Evolutionary conservation across 1,140 invertebrate species (phyloP).

Genomic region (Zophobas atratus): DNA sequence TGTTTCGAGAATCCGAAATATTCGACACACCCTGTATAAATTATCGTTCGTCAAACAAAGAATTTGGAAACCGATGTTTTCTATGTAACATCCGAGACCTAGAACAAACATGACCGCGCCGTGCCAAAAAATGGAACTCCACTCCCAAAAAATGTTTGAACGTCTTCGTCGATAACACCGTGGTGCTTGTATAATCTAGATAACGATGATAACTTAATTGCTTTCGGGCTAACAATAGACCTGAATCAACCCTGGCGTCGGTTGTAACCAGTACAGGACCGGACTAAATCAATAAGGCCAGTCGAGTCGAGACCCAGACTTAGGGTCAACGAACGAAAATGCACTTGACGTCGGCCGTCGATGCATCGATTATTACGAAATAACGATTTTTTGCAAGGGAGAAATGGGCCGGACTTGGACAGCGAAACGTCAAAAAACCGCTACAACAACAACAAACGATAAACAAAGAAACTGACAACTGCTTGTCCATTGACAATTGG

Average conservation of each 20-base stretch:
- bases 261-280: conserved; percentile 37
- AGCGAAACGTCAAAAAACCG: neutral
- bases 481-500: neutral
- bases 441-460: conserved; percentile 6
- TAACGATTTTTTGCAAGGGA: neutral
- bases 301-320: conserved; percentile 38
- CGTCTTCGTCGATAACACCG: conserved; percentile 5
- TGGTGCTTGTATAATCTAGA: conserved; percentile 1
- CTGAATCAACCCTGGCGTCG: conserved; percentile 31
- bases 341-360: conserved; percentile 39
- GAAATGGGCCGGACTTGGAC: neutral
- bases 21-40: no score
- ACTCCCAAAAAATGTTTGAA: neutral
- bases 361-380: conserved; percentile 35
- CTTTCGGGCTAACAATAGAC: conserved; percentile 16
- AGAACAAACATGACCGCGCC: no score
- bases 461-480: conserved; percentile 15
- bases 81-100: no score
- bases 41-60: no score
- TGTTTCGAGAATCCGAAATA: no score
- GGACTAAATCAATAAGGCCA: conserved; percentile 45
- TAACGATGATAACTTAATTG: conserved; percentile 7
- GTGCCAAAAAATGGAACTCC: neutral
- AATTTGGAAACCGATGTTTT: no score
- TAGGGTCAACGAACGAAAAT: conserved; percentile 41